Percentiles rank a stretch among this genome's conserved stretches.
Evolutionary conservation across 2,888 invertebrate species (phyloP).

Genomic region (Cryptocephalus moraei): DNA sequence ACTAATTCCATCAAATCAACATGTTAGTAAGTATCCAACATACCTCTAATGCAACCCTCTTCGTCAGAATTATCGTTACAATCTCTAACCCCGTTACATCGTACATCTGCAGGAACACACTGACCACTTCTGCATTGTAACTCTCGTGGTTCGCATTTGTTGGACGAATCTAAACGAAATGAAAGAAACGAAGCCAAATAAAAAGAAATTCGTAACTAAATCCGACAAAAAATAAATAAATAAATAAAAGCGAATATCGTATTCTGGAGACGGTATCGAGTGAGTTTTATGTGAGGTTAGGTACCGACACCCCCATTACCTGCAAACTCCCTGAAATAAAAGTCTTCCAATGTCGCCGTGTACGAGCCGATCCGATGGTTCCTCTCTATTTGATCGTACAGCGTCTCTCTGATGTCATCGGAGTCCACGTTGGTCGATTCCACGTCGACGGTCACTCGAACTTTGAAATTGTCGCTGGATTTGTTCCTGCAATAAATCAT

Average conservation of each 20-base stretch:
- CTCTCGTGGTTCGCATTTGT: conserved; percentile 31
- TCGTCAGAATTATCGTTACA: conserved; percentile 54
- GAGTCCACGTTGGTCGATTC: conserved; percentile 49
- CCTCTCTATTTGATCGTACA: conserved; percentile 48
- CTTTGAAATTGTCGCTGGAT: conserved; percentile 45
- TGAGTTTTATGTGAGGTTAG: neutral
- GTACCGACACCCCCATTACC: conserved; percentile 32
- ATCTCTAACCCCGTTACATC: conserved; percentile 48
- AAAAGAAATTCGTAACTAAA: conserved; percentile 14
- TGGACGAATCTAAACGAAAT: conserved; percentile 15
- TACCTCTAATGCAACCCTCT: conserved; percentile 31
- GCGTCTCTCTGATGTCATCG: conserved; percentile 36
- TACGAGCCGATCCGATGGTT: conserved; percentile 45
- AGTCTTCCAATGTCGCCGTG: conserved; percentile 47
- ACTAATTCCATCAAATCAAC: no score
- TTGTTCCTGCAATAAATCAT: no score
- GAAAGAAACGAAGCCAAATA: conserved; percentile 19
- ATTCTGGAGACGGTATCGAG: neutral
- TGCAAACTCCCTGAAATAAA: conserved; percentile 47
- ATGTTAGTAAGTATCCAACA: conserved; percentile 2
- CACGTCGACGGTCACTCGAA: conserved; percentile 58
- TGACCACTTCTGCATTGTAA: conserved; percentile 40
- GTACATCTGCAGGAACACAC: conserved; percentile 34
- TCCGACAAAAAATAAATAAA: conserved; percentile 12
- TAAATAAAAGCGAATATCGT: neutral